These are phyloP conservation scores for Pectinophora gossypiella DNA, from an alignment of 1,140 invertebrate genomes.

Conservation along the genomic window DNA sequence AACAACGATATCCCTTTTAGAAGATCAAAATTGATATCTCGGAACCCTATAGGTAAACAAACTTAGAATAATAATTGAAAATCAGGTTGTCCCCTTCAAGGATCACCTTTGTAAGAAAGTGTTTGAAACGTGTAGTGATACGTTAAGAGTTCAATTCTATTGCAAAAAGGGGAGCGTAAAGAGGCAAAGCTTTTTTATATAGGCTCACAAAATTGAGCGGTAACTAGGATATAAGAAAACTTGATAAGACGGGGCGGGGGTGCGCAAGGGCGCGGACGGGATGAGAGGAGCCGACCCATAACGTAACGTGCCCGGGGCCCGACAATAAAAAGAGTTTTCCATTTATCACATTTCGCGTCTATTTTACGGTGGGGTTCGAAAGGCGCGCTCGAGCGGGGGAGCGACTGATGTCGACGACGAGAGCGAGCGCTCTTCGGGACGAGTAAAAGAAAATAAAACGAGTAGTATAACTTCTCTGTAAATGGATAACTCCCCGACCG, in stretches of 20 bases:
- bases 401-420: slow-evolving; percentile 48
- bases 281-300: slow-evolving; percentile 40
- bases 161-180: slow-evolving; percentile 23
- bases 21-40: too few species aligned
- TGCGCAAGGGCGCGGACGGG: slow-evolving; percentile 34
- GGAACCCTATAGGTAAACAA: too few species aligned
- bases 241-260: slow-evolving; percentile 49
- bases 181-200: slow-evolving; percentile 44
- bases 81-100: too few species aligned
- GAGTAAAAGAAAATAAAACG: slow-evolving; percentile 71
- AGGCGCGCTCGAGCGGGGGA: slow-evolving; percentile 45
- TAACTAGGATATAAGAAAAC: slow-evolving; percentile 65
- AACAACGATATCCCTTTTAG: too few species aligned
- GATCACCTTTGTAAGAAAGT: slow-evolving; percentile 13
- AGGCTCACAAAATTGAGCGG: slow-evolving; percentile 56
- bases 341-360: slow-evolving; percentile 74
- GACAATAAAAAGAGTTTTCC: slow-evolving; percentile 69
- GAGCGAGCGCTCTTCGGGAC: slow-evolving; percentile 54
- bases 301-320: slow-evolving; percentile 51
- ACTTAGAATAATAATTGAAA: too few species aligned
- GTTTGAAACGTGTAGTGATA: slow-evolving; percentile 22
- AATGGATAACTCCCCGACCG: slow-evolving; percentile 66
- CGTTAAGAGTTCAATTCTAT: slow-evolving; percentile 41
- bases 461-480: slow-evolving; percentile 59
- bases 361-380: slow-evolving; percentile 66